Evolutionary conservation across 1,140 invertebrate genomes (phyloP), one percentile per base, ranked within the genome.

Genomic region (Metopolophium dirhodum): DNA sequence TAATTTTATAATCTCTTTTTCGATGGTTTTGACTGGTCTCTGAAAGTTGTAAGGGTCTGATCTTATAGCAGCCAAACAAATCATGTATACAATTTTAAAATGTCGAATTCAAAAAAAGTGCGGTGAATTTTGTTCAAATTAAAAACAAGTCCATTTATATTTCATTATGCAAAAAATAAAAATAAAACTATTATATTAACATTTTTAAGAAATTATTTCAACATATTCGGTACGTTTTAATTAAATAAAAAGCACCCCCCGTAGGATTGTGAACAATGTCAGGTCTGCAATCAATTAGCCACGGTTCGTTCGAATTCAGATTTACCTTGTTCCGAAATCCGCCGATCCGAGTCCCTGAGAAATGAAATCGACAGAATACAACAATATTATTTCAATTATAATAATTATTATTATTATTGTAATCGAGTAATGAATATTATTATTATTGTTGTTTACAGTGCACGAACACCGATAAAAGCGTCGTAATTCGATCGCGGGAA

Each of bases 191-290:
- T n/a, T 77, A 30, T 68, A 77, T 3, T 6, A n/a, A 77, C n/a
- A 20, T 35, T 77, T n/a, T 6, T 18, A n/a, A 18, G 18, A 77
- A n/a, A 14, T 11, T n/a, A 77, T n/a, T n/a, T 77, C n/a, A 77
- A 77, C 61, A n/a, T 20, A 30, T n/a, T 77, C n/a, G 6, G n/a
- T 77, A 77, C 30, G 14, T 77, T 77, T 77, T 77, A n/a, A 68
- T 77, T 77, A 77, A 77, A 18, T n/a, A 77, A n/a, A 77, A 77
- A 77, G 11, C 61, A 35, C 61, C n/a, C 61, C 61, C 61, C 61
- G 61, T n/a, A 77, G 61, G n/a, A 77, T 77, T 77, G 61, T n/a
- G 18, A n/a, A 77, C 61, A 77, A 77, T n/a, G 61, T 77, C 61
- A 41, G 30, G n/a, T 77, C 22, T 77, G 30, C 61, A n/a, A 77